A percentile compares a stretch with the other conserved stretches of the same genome.
Evolutionary conservation across 2,888 invertebrate species (phyloP).

Genomic region (Drosophila yooni): DNA sequence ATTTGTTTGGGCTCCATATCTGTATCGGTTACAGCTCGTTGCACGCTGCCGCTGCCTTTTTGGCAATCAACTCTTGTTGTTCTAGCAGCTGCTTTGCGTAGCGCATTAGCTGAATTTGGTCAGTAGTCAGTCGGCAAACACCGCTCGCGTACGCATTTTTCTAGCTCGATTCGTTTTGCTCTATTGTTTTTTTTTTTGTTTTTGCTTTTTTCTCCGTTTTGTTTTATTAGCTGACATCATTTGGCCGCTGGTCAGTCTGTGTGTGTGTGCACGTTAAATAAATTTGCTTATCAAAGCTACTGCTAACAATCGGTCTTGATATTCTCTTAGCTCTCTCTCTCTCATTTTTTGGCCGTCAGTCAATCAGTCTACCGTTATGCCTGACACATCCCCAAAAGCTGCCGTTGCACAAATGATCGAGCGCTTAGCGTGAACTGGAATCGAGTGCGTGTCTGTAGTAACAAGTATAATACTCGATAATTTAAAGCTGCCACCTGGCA

Average conservation of each 20-base stretch:
- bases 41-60: slow-evolving; percentile 51
- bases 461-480: slow-evolving; percentile 32
- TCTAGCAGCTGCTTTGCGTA: slow-evolving; percentile 38
- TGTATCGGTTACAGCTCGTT: slow-evolving; percentile 56
- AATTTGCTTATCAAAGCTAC: slow-evolving; percentile 43
- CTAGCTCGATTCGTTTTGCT: slow-evolving; percentile 31
- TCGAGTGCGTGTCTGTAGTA: slow-evolving; percentile 45
- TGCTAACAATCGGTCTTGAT: slow-evolving; percentile 45
- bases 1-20: slow-evolving; percentile 30
- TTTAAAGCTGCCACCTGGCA: slow-evolving; percentile 24
- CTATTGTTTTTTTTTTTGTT: slow-evolving; percentile 9
- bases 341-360: slow-evolving; percentile 18
- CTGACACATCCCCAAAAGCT: slow-evolving; percentile 34
- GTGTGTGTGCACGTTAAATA: slow-evolving; percentile 26
- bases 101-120: slow-evolving; percentile 60
- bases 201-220: slow-evolving; percentile 22
- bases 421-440: slow-evolving; percentile 40
- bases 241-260: slow-evolving; percentile 35
- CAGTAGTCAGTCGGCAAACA: slow-evolving; percentile 71
- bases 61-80: slow-evolving; percentile 49
- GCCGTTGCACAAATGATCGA: slow-evolving; percentile 52
- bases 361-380: slow-evolving; percentile 58
- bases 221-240: slow-evolving; percentile 68
- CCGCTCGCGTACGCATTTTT: slow-evolving; percentile 77
- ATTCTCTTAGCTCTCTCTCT: slow-evolving; percentile 19